Percentiles rank a stretch among this genome's conserved stretches.
Conservation (phyloP, 35 echinoderm and acorn worm genomes). For the Heliocidaris erythrogramma region DNA sequence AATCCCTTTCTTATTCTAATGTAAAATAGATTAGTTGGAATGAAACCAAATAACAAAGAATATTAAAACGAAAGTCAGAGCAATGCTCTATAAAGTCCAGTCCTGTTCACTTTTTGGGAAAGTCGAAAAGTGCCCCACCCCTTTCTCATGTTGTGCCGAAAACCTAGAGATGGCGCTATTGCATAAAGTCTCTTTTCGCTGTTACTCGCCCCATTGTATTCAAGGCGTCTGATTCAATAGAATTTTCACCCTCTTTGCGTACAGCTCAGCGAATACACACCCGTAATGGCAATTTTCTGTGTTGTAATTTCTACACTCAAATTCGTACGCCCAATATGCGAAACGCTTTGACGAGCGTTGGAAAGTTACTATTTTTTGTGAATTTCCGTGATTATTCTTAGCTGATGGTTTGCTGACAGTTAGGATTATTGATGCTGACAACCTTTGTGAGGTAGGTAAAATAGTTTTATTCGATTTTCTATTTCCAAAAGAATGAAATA, state of each 20-base stretch:
- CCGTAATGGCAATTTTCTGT: neutral
- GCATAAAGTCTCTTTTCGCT: neutral
- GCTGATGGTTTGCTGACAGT: neutral
- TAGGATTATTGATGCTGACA: neutral
- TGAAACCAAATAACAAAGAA: neutral
- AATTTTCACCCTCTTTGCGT: neutral
- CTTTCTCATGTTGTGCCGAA: neutral
- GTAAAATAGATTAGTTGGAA: no score
- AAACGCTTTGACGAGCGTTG: neutral
- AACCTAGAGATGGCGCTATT: neutral
- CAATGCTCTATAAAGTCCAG: neutral
- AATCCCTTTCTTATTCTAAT: no score
- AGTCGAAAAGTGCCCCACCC: neutral
- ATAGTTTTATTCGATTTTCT: neutral
- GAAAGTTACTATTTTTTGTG: neutral
- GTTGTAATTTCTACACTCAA: neutral
- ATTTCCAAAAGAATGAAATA: neutral
- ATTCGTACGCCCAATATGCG: neutral
- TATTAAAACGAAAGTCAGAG: neutral
- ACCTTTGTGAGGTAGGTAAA: neutral
- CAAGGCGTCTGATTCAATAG: neutral
- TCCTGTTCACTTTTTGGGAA: neutral
- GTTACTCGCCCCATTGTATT: neutral
- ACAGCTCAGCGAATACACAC: neutral
- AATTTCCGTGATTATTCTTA: slow-evolving; percentile 23